Evolutionary conservation across 2,113 vertebrate species (phyloP).

Genomic region (Porphyrio hochstetteri): DNA sequence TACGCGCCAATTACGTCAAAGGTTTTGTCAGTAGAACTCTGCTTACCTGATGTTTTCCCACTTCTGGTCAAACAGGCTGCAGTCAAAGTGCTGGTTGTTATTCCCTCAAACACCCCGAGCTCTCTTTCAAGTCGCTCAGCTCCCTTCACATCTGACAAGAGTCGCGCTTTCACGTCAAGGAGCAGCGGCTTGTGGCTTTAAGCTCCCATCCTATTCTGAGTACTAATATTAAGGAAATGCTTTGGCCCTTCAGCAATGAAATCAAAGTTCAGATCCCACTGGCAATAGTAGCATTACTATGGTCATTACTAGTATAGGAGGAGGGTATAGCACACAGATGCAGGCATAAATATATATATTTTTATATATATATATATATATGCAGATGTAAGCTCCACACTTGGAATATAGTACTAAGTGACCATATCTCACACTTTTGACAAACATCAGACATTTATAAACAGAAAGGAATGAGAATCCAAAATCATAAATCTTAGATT

Average conservation of each 20-base stretch:
- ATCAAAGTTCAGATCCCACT: background rate
- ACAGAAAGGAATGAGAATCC: background rate
- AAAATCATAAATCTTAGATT: background rate
- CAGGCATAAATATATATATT: background rate
- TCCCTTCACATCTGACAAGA: background rate
- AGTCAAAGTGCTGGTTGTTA: background rate
- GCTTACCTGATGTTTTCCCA: background rate
- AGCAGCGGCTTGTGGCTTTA: background rate
- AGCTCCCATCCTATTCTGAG: background rate
- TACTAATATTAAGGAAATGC: background rate
- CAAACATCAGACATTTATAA: background rate
- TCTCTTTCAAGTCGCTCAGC: background rate
- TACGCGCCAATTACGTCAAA: background rate
- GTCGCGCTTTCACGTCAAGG: background rate
- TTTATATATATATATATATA: background rate
- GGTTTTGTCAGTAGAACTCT: background rate
- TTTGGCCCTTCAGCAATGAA: background rate
- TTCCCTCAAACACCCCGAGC: background rate
- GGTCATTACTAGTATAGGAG: background rate
- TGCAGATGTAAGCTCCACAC: background rate
- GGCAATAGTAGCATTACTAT: background rate
- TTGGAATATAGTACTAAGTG: background rate
- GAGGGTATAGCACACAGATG: background rate
- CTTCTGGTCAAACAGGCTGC: background rate
- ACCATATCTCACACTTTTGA: background rate